Evolutionary conservation across 2,797 vertebrate species (phyloP).

Genomic region (Vipera latastei): DNA sequence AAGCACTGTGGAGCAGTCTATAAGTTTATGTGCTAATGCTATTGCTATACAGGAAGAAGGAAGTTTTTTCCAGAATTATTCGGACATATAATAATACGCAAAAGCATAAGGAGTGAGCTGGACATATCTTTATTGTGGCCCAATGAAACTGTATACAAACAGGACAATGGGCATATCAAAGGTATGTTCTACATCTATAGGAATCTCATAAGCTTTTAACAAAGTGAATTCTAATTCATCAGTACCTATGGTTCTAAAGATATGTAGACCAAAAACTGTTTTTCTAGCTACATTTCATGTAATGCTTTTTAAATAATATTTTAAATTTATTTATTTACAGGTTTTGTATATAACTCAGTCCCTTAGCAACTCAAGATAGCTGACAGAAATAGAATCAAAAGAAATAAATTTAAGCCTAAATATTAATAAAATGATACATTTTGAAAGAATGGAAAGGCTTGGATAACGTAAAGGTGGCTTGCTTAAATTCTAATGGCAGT

Average conservation of each 20-base stretch:
- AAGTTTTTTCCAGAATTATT: background rate
- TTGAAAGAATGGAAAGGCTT: background rate
- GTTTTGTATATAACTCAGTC: background rate
- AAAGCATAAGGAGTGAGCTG: background rate
- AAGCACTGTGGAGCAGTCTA: background rate
- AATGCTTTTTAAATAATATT: background rate
- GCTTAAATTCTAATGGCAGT: background rate
- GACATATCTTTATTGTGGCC: background rate
- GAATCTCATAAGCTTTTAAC: background rate
- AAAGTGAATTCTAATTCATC: background rate
- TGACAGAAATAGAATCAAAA: background rate
- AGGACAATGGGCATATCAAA: background rate
- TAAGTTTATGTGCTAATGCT: background rate
- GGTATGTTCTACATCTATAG: background rate
- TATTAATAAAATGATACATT: background rate
- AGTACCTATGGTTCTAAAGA: background rate
- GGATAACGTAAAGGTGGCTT: background rate
- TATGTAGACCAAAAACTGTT: background rate
- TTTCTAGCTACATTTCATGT: background rate
- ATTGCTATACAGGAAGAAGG: background rate
- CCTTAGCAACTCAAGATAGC: background rate
- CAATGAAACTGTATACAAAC: background rate
- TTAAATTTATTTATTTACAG: background rate
- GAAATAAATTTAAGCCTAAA: background rate
- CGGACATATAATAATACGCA: background rate